phyloP scores from a whole-genome alignment of 2,888 invertebrate genomes.

The Chirona hameri region DNA sequence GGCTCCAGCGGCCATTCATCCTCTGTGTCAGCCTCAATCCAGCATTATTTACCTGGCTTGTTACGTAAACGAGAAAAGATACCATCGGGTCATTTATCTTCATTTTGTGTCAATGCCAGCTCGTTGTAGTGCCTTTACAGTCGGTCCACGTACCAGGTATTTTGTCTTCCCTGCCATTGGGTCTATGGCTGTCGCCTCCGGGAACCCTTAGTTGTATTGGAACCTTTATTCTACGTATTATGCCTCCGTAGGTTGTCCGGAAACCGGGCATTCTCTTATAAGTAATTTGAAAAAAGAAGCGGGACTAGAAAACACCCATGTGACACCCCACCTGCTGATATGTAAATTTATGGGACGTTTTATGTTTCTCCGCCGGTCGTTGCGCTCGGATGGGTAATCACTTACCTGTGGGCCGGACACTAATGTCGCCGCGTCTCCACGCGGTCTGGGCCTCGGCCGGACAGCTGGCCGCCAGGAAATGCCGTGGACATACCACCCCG shows the following conservation, averaged over 20 bases:
- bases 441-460: conserved; percentile 1
- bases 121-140: neutral
- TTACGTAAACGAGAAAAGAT: conserved; percentile 29
- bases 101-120: conserved; percentile 8
- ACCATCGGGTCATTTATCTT: conserved; percentile 24
- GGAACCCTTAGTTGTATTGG: neutral
- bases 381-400: conserved; percentile 5
- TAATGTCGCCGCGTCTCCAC: conserved; percentile 3
- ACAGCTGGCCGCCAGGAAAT: conserved; percentile 1
- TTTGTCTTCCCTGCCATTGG: neutral
- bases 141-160: conserved; percentile 6
- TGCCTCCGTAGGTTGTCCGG: neutral
- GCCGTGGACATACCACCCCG: neutral
- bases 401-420: neutral
- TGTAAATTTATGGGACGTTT: conserved; percentile 28
- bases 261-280: neutral
- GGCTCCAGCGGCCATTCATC: neutral
- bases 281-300: conserved; percentile 22
- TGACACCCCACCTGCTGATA: conserved; percentile 27
- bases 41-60: conserved; percentile 27
- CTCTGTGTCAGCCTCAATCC: conserved; percentile 8
- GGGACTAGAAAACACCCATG: neutral
- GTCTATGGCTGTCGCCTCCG: conserved; percentile 3
- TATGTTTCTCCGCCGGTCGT: neutral
- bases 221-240: neutral